These are phyloP conservation scores for Xanthia togata DNA, from an alignment of 2,888 invertebrate genomes.

Conservation along the genomic window DNA sequence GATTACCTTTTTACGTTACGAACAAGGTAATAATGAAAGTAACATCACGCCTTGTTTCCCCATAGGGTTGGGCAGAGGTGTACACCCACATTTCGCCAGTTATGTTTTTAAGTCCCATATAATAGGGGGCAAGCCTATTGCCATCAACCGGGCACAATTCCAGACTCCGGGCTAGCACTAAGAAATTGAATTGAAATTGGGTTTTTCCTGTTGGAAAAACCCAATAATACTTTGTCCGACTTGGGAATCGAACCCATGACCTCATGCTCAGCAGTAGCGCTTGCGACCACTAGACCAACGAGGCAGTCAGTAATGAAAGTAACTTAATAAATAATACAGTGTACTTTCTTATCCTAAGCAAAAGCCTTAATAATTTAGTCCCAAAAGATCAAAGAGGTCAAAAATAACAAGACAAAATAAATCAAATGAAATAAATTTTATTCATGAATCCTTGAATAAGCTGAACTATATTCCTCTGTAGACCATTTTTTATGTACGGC, in stretches of 20 bases:
- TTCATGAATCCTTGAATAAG: constrained; percentile 31
- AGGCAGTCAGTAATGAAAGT: background rate
- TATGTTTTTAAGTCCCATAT: background rate
- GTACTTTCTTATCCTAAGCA: background rate
- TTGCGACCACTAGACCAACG: too few relatives aligned
- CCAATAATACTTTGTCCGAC: too few relatives aligned
- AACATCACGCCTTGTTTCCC: background rate
- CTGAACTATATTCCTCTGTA: background rate
- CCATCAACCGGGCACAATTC: too few relatives aligned
- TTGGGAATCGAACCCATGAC: too few relatives aligned
- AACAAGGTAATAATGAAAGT: background rate
- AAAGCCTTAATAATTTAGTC: constrained; percentile 1
- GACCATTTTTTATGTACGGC: constrained; percentile 5
- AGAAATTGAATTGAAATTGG: too few relatives aligned
- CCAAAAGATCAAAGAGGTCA: background rate
- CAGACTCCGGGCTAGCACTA: too few relatives aligned
- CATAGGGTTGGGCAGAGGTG: background rate
- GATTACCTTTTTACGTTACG: background rate
- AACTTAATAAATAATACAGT: background rate
- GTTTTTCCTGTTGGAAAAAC: too few relatives aligned
- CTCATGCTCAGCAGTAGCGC: too few relatives aligned
- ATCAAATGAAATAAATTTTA: constrained; percentile 21
- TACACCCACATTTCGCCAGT: background rate
- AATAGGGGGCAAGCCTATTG: too few relatives aligned
- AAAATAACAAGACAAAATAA: constrained; percentile 20